phyloP scores from a whole-genome alignment of 2,888 invertebrate genomes.

The Cheilosia vernalis region DNA sequence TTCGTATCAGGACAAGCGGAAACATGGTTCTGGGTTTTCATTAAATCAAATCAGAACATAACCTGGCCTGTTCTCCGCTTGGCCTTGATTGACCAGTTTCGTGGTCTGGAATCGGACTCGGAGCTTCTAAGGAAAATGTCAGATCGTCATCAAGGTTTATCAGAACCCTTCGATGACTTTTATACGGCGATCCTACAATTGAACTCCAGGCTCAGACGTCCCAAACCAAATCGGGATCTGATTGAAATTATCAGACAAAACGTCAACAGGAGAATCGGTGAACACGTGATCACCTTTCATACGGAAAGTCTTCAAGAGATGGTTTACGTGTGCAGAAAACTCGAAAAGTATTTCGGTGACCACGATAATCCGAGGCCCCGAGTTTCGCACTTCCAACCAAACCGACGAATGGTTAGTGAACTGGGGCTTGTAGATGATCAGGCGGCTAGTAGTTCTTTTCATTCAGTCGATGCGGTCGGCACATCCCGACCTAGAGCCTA shows the following conservation, averaged over 20 bases:
- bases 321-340: too few species aligned
- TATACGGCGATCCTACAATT: too few species aligned
- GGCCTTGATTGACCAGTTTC: neutral
- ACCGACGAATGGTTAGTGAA: neutral
- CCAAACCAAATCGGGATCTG: too few species aligned
- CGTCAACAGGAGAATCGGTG: neutral
- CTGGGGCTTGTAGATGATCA: neutral
- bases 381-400: neutral
- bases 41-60: neutral
- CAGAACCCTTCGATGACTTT: too few species aligned
- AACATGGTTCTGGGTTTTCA: neutral
- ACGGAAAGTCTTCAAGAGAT: too few species aligned
- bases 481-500: neutral
- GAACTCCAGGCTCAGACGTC: too few species aligned
- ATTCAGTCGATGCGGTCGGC: neutral
- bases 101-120: neutral
- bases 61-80: neutral
- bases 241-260: constrained; percentile 1
- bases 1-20: too few species aligned
- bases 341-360: neutral
- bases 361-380: neutral
- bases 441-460: neutral
- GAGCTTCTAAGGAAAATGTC: too few species aligned
- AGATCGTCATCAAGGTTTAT: too few species aligned
- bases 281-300: neutral